phyloP scores from a whole-genome alignment of 2,113 vertebrate genomes.

The Passer domesticus region DNA sequence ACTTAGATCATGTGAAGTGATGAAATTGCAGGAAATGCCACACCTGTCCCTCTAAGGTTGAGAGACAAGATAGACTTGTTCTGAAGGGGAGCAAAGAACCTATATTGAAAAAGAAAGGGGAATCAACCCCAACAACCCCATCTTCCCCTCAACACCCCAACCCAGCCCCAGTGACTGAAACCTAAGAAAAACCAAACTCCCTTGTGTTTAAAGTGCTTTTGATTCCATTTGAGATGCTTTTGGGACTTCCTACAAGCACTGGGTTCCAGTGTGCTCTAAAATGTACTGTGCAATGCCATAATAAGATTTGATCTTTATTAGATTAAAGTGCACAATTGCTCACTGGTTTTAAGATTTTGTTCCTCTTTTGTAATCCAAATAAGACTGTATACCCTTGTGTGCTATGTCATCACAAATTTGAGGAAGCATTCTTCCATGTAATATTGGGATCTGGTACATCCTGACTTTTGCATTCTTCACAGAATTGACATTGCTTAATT shows the following conservation, averaged over 20 bases:
- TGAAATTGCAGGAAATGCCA: slow-evolving; percentile 25
- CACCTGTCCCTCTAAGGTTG: neutral
- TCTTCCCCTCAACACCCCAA: rapidly evolving
- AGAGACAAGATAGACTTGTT: slow-evolving; percentile 32
- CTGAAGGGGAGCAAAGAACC: neutral
- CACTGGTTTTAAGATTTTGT: neutral
- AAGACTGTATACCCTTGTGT: neutral
- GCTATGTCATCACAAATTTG: neutral
- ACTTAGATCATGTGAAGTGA: neutral
- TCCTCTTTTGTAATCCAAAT: neutral
- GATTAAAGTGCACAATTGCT: neutral
- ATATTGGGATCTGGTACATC: neutral
- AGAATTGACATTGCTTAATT: neutral
- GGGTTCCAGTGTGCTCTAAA: neutral
- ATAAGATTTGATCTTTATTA: neutral
- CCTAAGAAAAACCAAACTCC: neutral
- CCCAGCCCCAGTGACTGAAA: neutral
- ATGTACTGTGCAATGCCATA: neutral
- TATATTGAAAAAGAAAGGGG: neutral
- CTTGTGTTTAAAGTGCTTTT: neutral
- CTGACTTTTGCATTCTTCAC: neutral
- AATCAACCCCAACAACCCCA: neutral
- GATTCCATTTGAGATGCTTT: neutral
- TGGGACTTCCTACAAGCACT: neutral
- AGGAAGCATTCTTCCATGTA: neutral